Percentiles rank a stretch among this genome's conserved stretches.
Conservation (phyloP, 2,797 vertebrate species). For the Artibeus lituratus region DNA sequence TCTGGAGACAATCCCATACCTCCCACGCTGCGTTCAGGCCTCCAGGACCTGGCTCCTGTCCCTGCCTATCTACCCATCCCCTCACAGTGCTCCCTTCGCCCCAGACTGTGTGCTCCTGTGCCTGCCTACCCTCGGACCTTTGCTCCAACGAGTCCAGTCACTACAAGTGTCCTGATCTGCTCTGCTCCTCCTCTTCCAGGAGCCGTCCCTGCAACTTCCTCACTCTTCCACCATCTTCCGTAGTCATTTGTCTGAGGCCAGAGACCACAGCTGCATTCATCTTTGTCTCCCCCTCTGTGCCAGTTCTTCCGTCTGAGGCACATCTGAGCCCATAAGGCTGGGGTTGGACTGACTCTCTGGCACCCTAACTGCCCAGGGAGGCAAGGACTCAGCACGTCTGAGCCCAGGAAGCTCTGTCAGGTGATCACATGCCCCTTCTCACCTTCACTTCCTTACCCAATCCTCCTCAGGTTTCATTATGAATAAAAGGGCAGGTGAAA, state of each 20-base stretch:
- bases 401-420: background rate
- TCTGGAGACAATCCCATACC: background rate
- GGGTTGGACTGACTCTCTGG: background rate
- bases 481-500: background rate
- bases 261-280: background rate
- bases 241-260: background rate
- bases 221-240: background rate
- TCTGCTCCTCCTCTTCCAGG: background rate
- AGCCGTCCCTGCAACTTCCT: background rate
- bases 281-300: background rate
- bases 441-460: background rate
- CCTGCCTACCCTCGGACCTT: background rate
- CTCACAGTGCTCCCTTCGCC: background rate
- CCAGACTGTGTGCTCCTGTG: background rate
- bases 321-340: background rate
- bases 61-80: background rate
- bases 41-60: background rate
- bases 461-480: constrained; percentile 53
- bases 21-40: background rate
- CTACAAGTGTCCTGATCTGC: background rate
- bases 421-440: background rate
- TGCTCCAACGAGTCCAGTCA: background rate
- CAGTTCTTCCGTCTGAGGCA: background rate
- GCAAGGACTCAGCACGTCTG: background rate
- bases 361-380: background rate